These are phyloP conservation scores for Linnaemya vulpina DNA, from an alignment of 2,888 invertebrate species.

Conservation along the genomic window DNA sequence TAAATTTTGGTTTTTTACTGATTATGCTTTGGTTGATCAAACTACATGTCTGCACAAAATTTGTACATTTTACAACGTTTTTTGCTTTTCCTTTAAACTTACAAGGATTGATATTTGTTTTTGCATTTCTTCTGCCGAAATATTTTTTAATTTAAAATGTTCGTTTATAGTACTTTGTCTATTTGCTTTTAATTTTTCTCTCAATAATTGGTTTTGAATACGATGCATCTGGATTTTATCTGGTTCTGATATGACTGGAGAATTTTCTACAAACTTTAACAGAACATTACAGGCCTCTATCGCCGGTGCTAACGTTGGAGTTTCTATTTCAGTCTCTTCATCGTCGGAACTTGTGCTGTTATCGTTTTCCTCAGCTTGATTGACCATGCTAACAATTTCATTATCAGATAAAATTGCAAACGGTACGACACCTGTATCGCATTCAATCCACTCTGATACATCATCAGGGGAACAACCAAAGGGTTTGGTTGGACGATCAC, in stretches of 20 bases:
- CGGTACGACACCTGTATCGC: constrained; percentile 1
- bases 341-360: constrained; percentile 19
- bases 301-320: constrained; percentile 13
- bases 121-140: no score
- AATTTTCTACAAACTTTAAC: constrained; percentile 3
- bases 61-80: no score
- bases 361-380: constrained; percentile 8
- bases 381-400: constrained; percentile 17
- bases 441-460: constrained; percentile 9
- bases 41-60: no score
- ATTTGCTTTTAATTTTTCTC: constrained; percentile 16
- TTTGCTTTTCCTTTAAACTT: no score
- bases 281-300: constrained; percentile 30
- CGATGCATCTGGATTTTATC: constrained; percentile 35
- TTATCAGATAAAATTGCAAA: constrained; percentile 3
- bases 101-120: no score
- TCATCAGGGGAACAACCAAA: neutral
- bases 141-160: no score
- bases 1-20: no score
- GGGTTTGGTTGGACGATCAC: no score
- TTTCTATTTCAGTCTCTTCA: constrained; percentile 24
- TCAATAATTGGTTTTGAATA: constrained; percentile 39
- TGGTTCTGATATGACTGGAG: constrained; percentile 27
- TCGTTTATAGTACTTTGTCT: constrained; percentile 26
- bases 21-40: no score